Evolutionary conservation across 2,888 invertebrate species (phyloP), one percentile per base, ranked within the genome.

Genomic region (Hesperia comma): DNA sequence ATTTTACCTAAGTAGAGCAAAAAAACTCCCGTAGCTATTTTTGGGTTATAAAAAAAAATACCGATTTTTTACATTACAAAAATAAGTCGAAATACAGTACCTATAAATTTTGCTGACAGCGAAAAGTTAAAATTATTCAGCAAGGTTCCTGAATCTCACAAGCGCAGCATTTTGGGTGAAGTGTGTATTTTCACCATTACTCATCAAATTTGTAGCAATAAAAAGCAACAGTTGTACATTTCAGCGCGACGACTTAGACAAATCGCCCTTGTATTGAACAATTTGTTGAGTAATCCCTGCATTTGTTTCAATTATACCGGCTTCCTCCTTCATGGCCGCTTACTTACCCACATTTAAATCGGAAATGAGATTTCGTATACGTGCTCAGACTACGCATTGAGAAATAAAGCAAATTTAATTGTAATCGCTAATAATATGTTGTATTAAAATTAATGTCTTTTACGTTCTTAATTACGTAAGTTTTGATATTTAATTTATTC

Each of bases 231-330:
- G 84, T 82, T 82, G 83, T 80, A 77, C 79, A 78, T 85, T 85
- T 82, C 80, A 84, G 78, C 79, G 78, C 74, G 76, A 72, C 80
- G 88, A 91, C 88, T 88, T 90, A 87, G 86, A 92, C 82, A 92
- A 92, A 92, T 92, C 85, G 86, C 87, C 82, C 77, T 90, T 91
- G 89, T 88, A 92, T 92, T 92, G 89, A 78, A 91, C 91, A 91
- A 92, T 89, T 89, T 90, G 90, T 91, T 82, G 88, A 90, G 88
- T 91, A 92, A 92, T 89, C 90, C 88, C 75, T 79, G 81, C 92
- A 92, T 92, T 92, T 90, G 87, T 92, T 91, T 91, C 91, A 92
- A 92, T 92, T 92, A 92, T 87, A 82, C 80, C 78, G 79, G 82
- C 81, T 87, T 90, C 87, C 89, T 84, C 80, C 83, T 85, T 86